Evolutionary conservation across 92 coral and sea anemone genomes (phyloP), one percentile per base, ranked within the genome.

Genomic region (Porites evermanni): DNA sequence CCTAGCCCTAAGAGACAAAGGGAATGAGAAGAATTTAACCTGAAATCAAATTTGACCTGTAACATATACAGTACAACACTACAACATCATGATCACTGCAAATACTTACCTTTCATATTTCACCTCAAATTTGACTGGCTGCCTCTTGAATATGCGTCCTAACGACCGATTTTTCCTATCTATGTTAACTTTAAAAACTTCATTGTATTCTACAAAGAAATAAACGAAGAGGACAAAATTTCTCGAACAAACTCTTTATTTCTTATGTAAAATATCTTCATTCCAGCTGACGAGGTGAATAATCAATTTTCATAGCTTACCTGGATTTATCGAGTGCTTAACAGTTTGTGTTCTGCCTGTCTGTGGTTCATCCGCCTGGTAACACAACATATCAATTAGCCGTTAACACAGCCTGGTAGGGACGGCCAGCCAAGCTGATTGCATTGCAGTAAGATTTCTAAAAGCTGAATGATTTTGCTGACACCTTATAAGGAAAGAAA

Each of bases 131-230:
- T 97, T 97, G 24, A 95, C 86, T 10, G 95, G 85, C 50, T 97
- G 99, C 32, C 99, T 88, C 86, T 92, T 91, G 88, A 97, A 97
- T 69, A 95, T 89, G 87, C 99, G 91, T 23, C 82, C 92, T 16
- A 97, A 78, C 14, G 97, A 87, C 68, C 99, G 95, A 82, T 91
- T 95, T 80, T 97, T 97, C 79, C 99, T 88, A 86, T 97, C 99
- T 38, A 97, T 97, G 66, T 85, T 93, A 7, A 97, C 95, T 84
- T 97, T 97, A 80, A 95, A 95, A 24, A 92, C 91, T 90, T 97
- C 98, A 61, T 93, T 95, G 58, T 91, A 97, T 29, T 97, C 99
- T 96, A 85, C 11, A 66, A 26, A 11, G 54, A 65, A 74, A 60
- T 32, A 64, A 75, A 64, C 3, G 52, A 74, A 8, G 56, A 74